A percentile compares a stretch with the other conserved stretches of the same genome.
phyloP scores from a whole-genome alignment of 2,888 invertebrate genomes.

The Microlaimidae sp. region DNA sequence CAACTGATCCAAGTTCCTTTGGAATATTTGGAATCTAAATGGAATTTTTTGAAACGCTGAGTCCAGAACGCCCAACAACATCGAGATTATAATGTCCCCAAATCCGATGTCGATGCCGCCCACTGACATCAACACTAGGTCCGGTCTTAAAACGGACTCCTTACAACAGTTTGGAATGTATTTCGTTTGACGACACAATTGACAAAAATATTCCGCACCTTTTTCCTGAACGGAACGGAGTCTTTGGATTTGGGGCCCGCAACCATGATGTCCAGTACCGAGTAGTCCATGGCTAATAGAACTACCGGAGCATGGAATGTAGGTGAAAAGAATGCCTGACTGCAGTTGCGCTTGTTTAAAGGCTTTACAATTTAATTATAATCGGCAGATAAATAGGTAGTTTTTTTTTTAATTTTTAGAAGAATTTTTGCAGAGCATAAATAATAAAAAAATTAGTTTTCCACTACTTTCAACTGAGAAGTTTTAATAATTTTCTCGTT shows the following conservation, averaged over 20 bases:
- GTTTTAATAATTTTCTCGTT: no score
- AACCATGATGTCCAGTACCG: no score
- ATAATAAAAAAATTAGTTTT: no score
- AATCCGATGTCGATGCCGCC: conserved; percentile 32
- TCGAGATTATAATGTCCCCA: conserved; percentile 20
- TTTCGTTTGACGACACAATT: no score
- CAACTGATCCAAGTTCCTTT: conserved; percentile 14
- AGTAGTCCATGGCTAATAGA: conserved; percentile 22
- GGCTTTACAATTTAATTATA: no score
- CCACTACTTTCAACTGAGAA: no score
- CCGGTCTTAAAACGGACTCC: conserved; percentile 17
- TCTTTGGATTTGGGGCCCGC: neutral
- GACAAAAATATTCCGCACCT: neutral
- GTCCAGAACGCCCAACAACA: conserved; percentile 18
- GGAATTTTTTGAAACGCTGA: neutral
- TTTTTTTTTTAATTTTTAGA: no score
- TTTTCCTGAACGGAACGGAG: neutral
- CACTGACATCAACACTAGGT: conserved; percentile 22
- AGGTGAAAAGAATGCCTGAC: conserved; percentile 23
- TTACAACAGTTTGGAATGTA: neutral
- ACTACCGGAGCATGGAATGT: conserved; percentile 26
- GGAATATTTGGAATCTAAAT: conserved; percentile 2
- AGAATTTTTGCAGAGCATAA: no score
- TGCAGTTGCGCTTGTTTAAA: no score
- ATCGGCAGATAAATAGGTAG: no score